Percentiles rank a stretch among this genome's conserved stretches.
Conservation (phyloP, 2,113 vertebrate species). For the Phainopepla nitens region DNA sequence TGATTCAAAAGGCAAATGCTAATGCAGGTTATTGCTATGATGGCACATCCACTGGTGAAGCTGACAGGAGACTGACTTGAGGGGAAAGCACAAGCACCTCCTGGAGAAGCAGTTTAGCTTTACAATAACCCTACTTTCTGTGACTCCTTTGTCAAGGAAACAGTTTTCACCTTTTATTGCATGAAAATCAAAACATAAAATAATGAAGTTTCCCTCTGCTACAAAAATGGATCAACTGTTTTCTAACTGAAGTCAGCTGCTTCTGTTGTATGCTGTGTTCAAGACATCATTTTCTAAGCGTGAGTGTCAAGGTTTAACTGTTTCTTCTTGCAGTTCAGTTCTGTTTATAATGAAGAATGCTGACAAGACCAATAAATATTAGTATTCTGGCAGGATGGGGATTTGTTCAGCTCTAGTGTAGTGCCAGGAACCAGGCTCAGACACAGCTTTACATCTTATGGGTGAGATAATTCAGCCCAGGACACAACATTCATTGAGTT, state of each 20-base stretch:
- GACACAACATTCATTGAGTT: background rate
- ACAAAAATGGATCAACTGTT: background rate
- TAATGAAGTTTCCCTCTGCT: background rate
- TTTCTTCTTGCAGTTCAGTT: background rate
- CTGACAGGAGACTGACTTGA: background rate
- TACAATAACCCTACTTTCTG: background rate
- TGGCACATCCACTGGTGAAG: background rate
- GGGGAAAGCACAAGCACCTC: background rate
- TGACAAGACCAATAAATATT: background rate
- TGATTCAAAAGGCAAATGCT: background rate
- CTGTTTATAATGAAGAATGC: background rate
- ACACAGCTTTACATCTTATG: background rate
- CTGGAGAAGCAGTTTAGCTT: background rate
- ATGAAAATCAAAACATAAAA: background rate
- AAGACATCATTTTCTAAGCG: background rate
- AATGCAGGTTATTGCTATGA: background rate
- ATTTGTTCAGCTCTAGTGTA: background rate
- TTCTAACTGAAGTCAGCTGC: background rate
- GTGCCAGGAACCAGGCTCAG: background rate
- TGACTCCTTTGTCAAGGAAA: background rate
- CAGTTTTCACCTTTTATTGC: background rate
- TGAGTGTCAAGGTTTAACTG: background rate
- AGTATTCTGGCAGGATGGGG: background rate
- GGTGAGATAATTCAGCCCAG: background rate
- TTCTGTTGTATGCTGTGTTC: background rate